Base-by-base conservation (phyloP, 2,888 invertebrate genomes). In the Chymomyza caudatula region DNA sequence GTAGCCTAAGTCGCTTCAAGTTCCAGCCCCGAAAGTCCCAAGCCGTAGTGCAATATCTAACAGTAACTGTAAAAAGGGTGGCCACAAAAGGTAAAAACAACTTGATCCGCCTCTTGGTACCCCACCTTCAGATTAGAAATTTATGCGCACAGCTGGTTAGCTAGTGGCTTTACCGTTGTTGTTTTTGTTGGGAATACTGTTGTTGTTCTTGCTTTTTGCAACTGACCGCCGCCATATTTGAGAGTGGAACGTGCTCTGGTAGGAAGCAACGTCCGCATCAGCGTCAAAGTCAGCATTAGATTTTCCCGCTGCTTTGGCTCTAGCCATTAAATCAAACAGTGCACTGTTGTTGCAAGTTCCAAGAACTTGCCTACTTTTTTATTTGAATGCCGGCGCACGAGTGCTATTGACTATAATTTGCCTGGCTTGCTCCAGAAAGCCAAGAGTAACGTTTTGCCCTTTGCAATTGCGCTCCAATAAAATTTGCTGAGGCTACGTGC, bases 181-280 rank as follows among this genome's bases (percentile, higher is more conserved):
- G 47, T 63, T 42, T 51, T 11, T 13, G 20, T 4, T 76, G 62
- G 73, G 69, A 77, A 64, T n/a, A n/a, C n/a, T n/a, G n/a, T n/a
- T n/a, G n/a, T n/a, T n/a, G n/a, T n/a, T n/a, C n/a, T n/a, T n/a
- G n/a, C n/a, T n/a, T n/a, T n/a, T n/a, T n/a, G n/a, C n/a, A 81
- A 84, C 77, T 81, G 81, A 84, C 81, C 81, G 73, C 81, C 78
- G 72, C 81, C 84, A 81, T 84, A 81, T 81, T 84, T 81, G 81
- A 84, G 81, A 84, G 73, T 69, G 65, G 72, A 78, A 80, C 80
- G 83, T 83, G 80, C 83, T 77, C 60, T 62, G 63, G 49, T 51
- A 56, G 55, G 23, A 22, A 29, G 56, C 63, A 11, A 37, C 29
- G 11, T 37, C 17, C 20, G 51, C 13, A 13, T 20, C 13, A 51